Conservation (phyloP, 2,888 invertebrate species). For the Crocallis elinguaria region DNA sequence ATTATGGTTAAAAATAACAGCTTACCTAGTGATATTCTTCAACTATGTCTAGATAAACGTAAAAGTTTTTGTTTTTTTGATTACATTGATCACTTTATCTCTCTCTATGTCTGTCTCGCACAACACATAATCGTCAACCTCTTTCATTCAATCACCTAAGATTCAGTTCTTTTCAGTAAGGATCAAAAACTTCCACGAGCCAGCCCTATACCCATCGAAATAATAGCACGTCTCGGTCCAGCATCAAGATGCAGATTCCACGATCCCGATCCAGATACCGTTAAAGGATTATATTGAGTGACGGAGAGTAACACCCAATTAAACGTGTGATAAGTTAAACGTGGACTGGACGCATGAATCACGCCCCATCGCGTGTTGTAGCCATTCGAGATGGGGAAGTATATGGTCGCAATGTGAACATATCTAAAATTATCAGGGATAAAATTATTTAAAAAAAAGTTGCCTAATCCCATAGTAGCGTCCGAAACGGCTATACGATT, state of each 20-base stretch:
- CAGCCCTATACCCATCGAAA: constrained; percentile 37
- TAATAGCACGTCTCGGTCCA: constrained; percentile 47
- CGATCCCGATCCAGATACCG: constrained; percentile 63
- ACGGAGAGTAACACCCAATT: constrained; percentile 71
- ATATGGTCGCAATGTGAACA: constrained; percentile 18
- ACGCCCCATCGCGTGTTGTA: constrained; percentile 44
- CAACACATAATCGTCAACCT: no score
- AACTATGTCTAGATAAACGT: no score
- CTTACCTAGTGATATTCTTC: no score
- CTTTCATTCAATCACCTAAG: not conserved
- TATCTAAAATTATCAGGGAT: not conserved
- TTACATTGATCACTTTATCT: no score
- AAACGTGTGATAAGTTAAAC: constrained; percentile 63
- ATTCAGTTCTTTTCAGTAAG: not conserved
- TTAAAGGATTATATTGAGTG: constrained; percentile 76
- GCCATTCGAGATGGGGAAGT: constrained; percentile 1
- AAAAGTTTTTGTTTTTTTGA: no score
- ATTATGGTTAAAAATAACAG: no score
- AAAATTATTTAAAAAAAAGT: not conserved
- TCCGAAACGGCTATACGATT: no score
- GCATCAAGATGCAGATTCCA: constrained; percentile 67
- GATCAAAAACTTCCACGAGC: not conserved
- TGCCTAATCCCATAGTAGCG: no score
- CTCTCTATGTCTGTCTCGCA: no score
- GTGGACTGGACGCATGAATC: constrained; percentile 55